These are phyloP conservation scores for Drosophila bipectinata DNA, from an alignment of 1,140 invertebrate genomes.

Conservation along the genomic window DNA sequence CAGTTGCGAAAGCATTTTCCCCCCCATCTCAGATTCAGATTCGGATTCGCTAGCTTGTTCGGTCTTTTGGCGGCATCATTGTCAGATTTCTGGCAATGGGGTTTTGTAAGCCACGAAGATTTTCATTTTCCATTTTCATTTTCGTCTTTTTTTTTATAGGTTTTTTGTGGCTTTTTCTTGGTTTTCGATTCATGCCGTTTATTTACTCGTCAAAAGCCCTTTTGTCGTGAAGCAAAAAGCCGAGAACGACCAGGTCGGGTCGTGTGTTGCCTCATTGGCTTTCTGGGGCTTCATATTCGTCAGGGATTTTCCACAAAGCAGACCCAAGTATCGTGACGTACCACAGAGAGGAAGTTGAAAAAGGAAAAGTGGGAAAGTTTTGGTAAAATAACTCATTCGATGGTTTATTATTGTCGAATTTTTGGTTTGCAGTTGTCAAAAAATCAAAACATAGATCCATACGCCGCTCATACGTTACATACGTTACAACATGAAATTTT, in stretches of 20 bases:
- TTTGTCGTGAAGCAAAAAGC: conserved; percentile 61
- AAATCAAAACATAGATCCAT: conserved; percentile 34
- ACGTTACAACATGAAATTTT: conserved; percentile 51
- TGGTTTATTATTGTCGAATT: conserved; percentile 22
- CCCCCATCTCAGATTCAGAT: conserved; percentile 33
- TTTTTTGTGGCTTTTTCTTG: neutral
- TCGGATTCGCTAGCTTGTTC: conserved; percentile 41
- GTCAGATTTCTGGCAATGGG: conserved; percentile 65
- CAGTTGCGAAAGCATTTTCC: conserved; percentile 68
- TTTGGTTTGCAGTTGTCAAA: conserved; percentile 26
- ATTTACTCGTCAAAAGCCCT: conserved; percentile 69
- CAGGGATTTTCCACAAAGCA: conserved; percentile 23
- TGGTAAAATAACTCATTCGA: conserved; percentile 14
- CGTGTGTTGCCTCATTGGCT: conserved; percentile 74
- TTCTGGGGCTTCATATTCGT: conserved; percentile 68
- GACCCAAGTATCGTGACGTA: conserved; percentile 29
- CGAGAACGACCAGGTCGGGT: conserved; percentile 38
- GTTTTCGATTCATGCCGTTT: conserved; percentile 65
- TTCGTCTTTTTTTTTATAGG: conserved; percentile 9
- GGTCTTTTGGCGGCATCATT: conserved; percentile 55
- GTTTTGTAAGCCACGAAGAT: conserved; percentile 69
- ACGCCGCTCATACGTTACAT: conserved; percentile 25
- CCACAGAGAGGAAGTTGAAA: conserved; percentile 28
- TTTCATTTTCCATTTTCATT: conserved; percentile 71
- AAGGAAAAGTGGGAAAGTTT: conserved; percentile 15